Evolutionary conservation across 2,113 vertebrate genomes (phyloP), one percentile per base, ranked within the genome.

Genomic region (Heterotilapia buettikoferi): DNA sequence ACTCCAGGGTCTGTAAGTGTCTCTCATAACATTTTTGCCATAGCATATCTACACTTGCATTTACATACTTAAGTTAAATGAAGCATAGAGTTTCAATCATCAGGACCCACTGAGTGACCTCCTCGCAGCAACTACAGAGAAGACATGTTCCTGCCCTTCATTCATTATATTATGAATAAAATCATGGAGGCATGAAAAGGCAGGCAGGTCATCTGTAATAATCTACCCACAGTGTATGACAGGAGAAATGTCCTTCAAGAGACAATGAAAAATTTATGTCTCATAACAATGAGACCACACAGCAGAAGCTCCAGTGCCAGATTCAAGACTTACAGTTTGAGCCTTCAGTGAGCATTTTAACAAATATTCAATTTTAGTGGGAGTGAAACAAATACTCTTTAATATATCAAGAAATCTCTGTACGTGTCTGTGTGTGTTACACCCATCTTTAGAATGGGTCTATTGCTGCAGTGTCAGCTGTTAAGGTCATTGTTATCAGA

Each of bases 91-190:
- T 82, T 93, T 89, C 68, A 89, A 59, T 93, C 81, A 87, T 57
- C 36, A 61, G 47, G 57, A 68, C 26, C 45, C 76, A 80, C 21
- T 33, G 47, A 90, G 56, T 84, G 91, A 91, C 88, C 86, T 93
- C 18, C 6, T 13, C 29, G 10, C 26, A 82, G 54, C 50, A 33
- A n/a, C 84, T 26, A 76, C 84, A 84, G 81, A 52, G 52, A 84
- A 84, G 90, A 91, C 85, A 85, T 16, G 7, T 88, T 43, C 82
- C 61, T 84, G 79, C 24, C 73, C 88, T 92, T 92, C 82, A 89
- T 88, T 92, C 91, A 90, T 93, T 88, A 68, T 61, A 86, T 52
- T 78, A 84, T 71, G 47, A 87, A 91, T 87, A 90, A 92, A 94
- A 86, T 78, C 86, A 92, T 16, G 11, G 61, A 87, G 57, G 86